Evolutionary conservation across 2,888 invertebrate genomes (phyloP), one percentile per base, ranked within the genome.

Genomic region (Diloba caeruleocephala): DNA sequence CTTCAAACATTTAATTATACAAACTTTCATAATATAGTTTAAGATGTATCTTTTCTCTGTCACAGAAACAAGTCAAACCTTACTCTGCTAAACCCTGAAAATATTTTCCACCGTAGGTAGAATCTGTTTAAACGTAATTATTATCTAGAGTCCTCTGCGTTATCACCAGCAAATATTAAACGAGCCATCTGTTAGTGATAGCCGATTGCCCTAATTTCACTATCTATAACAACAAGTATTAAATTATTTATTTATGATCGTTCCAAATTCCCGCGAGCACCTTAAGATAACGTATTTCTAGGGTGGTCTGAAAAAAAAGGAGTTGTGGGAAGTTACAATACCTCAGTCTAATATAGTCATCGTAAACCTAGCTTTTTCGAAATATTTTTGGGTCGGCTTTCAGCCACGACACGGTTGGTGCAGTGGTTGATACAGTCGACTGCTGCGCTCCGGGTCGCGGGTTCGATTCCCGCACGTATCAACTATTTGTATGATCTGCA

Each of bases 131-230:
- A 14, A 36, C 31, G 9, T 9, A 19, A 9, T n/a, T n/a, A 5
- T 37, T 52, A 59, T 39, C 51, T 26, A 8, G 32, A 13, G 29
- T 17, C 6, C 21, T 12, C 13, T n/a, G 23, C 9, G 15, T 50
- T 64, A 57, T 57, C 58, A 7, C 8, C 1, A 12, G 10, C 28
- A 52, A 46, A 52, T 39, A 46, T 41, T 32, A 46, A 37, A 10
- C 60, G 34, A 26, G 4, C 23, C 51, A 65, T 38, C 45, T 51
- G 43, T 29, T 34, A 13, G 42, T 32, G 52, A 55, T 53, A 32
- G 43, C 36, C 51, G 46, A 53, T 51, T 55, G 69, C 26, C 52
- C 72, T 48, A 71, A 68, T 70, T 69, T 9, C n/a, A 17, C 29
- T 71, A 67, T 67, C 72, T 39, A 12, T 44, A 12, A 42, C n/a